Evolutionary conservation across 2,797 vertebrate species (phyloP).

Genomic region (Acomys russatus): DNA sequence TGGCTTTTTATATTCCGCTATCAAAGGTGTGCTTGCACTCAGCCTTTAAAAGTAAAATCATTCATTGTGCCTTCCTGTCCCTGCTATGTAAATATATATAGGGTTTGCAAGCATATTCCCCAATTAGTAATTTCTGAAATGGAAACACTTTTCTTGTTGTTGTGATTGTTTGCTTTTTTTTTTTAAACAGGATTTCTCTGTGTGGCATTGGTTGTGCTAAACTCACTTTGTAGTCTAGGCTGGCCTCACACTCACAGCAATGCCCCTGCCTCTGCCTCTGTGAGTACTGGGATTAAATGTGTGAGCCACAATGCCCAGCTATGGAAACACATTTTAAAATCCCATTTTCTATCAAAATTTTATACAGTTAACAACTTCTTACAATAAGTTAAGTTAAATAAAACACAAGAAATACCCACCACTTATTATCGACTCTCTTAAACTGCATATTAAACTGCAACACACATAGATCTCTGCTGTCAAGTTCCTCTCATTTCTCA

Average conservation of each 20-base stretch:
- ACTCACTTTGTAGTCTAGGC: no score
- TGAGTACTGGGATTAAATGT: no score
- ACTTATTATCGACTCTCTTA: neutral
- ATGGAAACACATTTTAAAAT: neutral
- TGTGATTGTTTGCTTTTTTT: no score
- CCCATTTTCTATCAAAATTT: neutral
- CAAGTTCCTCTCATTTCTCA: neutral
- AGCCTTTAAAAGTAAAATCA: neutral
- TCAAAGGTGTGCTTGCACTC: neutral
- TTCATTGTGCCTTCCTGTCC: rapidly evolving
- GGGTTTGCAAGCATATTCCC: neutral
- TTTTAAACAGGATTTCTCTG: no score
- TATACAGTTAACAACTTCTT: neutral
- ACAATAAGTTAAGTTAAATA: neutral
- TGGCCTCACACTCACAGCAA: no score
- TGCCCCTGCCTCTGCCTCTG: no score
- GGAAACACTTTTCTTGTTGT: neutral
- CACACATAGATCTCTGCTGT: neutral
- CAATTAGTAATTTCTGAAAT: neutral
- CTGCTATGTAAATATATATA: neutral
- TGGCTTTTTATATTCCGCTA: neutral
- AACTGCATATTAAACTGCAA: neutral
- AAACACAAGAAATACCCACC: neutral
- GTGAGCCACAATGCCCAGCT: no score
- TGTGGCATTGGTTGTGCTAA: no score